phyloP scores from a whole-genome alignment of 2,888 invertebrate species.

The Melitaea athalia region DNA sequence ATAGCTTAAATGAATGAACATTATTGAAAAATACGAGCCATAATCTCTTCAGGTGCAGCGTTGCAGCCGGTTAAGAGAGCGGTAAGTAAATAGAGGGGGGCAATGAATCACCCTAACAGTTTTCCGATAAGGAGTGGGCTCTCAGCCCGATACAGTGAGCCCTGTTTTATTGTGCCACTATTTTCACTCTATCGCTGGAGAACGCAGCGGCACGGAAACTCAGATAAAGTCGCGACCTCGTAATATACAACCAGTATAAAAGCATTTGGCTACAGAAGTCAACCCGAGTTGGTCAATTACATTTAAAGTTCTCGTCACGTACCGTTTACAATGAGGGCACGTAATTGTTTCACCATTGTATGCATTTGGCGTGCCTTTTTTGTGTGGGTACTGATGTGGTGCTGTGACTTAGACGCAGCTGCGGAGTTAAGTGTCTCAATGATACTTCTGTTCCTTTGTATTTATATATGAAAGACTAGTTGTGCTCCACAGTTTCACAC shows the following conservation, averaged over 20 bases:
- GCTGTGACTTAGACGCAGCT: background rate
- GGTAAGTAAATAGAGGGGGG: conserved; percentile 39
- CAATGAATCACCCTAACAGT: conserved; percentile 77
- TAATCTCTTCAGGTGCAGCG: conserved; percentile 29
- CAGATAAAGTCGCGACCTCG: conserved; percentile 75
- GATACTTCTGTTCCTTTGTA: no score
- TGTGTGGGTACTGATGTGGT: background rate
- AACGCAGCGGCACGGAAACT: conserved; percentile 75
- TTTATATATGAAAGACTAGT: no score
- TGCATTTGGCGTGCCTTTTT: conserved; percentile 8
- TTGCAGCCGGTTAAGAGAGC: conserved; percentile 29
- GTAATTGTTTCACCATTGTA: conserved; percentile 31
- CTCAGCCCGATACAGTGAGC: conserved; percentile 63
- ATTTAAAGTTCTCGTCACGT: conserved; percentile 33
- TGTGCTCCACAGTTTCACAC: no score
- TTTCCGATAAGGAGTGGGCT: conserved; percentile 72
- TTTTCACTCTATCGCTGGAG: conserved; percentile 75
- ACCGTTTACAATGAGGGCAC: conserved; percentile 33
- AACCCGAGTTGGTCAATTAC: conserved; percentile 23
- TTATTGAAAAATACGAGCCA: conserved; percentile 18
- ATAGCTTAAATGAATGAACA: conserved; percentile 12
- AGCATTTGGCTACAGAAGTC: conserved; percentile 42
- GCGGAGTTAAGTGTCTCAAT: background rate
- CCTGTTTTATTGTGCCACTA: conserved; percentile 78
- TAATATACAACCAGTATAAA: conserved; percentile 65